Evolutionary conservation across 2,888 invertebrate species (phyloP), one percentile per base, ranked within the genome.

Genomic region (Xestia rhomboidea): DNA sequence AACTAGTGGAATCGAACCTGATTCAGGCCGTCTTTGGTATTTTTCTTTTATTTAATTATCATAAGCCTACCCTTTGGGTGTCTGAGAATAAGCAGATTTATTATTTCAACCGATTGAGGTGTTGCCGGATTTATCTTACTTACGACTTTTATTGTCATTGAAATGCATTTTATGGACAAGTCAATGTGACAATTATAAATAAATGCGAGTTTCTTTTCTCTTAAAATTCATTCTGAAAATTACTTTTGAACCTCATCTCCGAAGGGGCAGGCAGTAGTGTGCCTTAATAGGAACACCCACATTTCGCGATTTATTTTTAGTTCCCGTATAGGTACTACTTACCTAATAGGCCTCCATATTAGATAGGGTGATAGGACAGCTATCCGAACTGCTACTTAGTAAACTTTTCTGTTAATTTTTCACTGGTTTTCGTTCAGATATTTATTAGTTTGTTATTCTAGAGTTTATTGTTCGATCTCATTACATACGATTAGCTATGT

Each of bases 401-500:
- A 27, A 6, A 57, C 18, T 60, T 60, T 60, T 8, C 8, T 30
- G 60, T 30, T 21, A 1, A 0, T 34, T 54, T 24, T 30, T 34
- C 0, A 27, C 24, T 41, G 0, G 30, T 24, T 44, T 60, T 60
- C 24, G 2, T 44, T 46, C 18, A 41, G 7, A 18, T 30, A 67
- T 49, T 49, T 11, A 57, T 64, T 54, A 63, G 30, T 77, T 63
- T 46, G 51, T 30, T 18, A 54, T 54, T 54, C 24, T 15, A n/a
- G 15, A 30, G 49, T 57, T 49, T 80, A 71, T 46, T 72, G 57
- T 66, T 44, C 15, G 54, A 38, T 81, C 67, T 63, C 67, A 54
- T 75, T 68, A 67, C 67, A 67, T 68, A 81, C 10, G n/a, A 68
- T 82, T 49, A n/a, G n/a, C n/a, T n/a, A 64, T 27, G 76, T 63